These are phyloP conservation scores for Fukomys damarensis DNA, from an alignment of 2,113 vertebrate species.

Conservation along the genomic window DNA sequence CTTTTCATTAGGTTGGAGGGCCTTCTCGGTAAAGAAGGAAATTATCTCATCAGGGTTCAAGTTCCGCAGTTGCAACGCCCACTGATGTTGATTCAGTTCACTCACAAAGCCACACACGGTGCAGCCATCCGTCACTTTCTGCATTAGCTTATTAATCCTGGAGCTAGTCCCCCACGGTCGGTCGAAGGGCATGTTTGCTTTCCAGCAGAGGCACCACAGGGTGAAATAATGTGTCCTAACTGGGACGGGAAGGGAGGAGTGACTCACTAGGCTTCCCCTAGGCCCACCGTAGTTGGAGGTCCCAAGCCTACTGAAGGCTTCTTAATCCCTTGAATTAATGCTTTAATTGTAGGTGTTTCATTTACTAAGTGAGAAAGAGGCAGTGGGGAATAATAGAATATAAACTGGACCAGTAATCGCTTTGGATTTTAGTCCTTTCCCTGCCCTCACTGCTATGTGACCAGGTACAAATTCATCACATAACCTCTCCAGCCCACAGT, in stretches of 20 bases:
- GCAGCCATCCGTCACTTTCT: neutral
- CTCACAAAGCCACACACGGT: slow-evolving; percentile 52
- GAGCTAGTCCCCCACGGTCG: neutral
- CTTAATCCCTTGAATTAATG: neutral
- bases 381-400: neutral
- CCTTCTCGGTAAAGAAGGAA: slow-evolving; percentile 65
- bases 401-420: neutral
- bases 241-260: neutral
- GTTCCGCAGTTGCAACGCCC: neutral
- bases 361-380: slow-evolving; percentile 16
- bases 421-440: neutral
- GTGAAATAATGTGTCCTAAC: neutral
- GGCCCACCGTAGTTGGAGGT: neutral
- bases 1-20: slow-evolving; percentile 61
- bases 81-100: slow-evolving; percentile 59
- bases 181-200: slow-evolving; percentile 27
- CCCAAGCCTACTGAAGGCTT: neutral
- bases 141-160: slow-evolving; percentile 52
- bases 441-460: neutral
- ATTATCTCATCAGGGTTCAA: slow-evolving; percentile 62
- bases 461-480: neutral
- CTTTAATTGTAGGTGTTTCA: neutral
- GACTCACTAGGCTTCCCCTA: neutral
- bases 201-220: neutral
- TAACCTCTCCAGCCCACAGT: neutral